Evolutionary conservation across 2,888 invertebrate genomes (phyloP), one percentile per base, ranked within the genome.

Genomic region (Synergus gifuensis): DNA sequence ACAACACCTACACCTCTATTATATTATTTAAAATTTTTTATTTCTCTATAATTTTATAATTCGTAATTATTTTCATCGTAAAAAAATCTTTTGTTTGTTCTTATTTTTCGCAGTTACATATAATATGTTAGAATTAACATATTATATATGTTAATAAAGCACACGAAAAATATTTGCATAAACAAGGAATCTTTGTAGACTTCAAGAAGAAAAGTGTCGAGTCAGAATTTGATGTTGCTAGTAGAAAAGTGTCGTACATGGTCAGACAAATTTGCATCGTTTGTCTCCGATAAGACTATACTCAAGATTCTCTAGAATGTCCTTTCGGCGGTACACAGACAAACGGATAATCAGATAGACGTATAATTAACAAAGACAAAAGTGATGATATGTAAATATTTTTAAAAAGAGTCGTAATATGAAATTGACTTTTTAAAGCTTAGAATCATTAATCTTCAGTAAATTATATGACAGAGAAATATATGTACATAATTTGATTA

Each of bases 261-360:
- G 73, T 73, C 73, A 73, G 73, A 73, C 73, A 73, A 73, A 73
- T 73, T 8, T 54, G 54, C 54, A 54, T n/a, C 54, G 54, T 36
- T 36, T 58, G 54, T 73, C 12, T 54, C 54, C 54, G 73, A 73
- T 73, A 73, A 73, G 73, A 54, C n/a, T 36, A 22, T 36, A 73
- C 54, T 73, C 40, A 73, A 73, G 73, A 22, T 36, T 54, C 40
- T 73, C 18, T 54, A 73, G 73, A 73, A 73, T 18, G 11, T 54
- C 46, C 8, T 46, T 28, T 49, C 22, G 49, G 8, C 49, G 28
- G 3, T 18, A 14, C 7, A 69, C 1, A 44, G 42, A 46, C 8
- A 22, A 69, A 28, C 16, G 49, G 22, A 49, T 54, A 73, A 36
- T 73, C 36, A 40, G 18, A 66, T 44, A 73, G 54, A 73, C 12